Conservation (phyloP, 64 coral and sea anemone species). For the Montipora foliosa region DNA sequence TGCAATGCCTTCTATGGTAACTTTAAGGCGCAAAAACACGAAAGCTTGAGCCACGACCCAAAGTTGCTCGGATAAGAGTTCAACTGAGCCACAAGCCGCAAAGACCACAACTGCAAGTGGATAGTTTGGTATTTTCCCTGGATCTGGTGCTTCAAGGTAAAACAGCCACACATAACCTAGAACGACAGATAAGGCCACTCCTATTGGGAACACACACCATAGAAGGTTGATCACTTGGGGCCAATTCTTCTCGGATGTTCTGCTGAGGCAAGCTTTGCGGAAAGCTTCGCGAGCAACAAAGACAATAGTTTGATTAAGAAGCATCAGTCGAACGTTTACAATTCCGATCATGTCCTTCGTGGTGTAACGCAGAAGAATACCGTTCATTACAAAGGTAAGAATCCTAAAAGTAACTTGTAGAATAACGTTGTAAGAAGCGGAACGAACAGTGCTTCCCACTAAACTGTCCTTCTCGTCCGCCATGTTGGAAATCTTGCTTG, state of each 20-base stretch:
- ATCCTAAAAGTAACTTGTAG: constrained; percentile 97
- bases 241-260: constrained; percentile 79
- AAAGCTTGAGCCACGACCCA: constrained; percentile 96
- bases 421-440: constrained; percentile 98
- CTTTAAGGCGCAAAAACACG: constrained; percentile 94
- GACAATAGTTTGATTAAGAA: constrained; percentile 89
- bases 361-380: constrained; percentile 86
- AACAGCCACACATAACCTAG: constrained; percentile 90
- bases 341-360: constrained; percentile 97
- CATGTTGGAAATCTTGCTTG: constrained; percentile 59
- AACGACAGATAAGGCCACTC: constrained; percentile 57
- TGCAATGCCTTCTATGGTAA: constrained; percentile 94
- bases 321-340: constrained; percentile 93
- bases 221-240: constrained; percentile 94
- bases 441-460: constrained; percentile 85
- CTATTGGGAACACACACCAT: constrained; percentile 92
- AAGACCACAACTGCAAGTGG: constrained; percentile 77
- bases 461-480: constrained; percentile 59
- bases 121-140: constrained; percentile 78
- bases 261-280: constrained; percentile 95
- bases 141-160: constrained; percentile 76
- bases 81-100: constrained; percentile 70
- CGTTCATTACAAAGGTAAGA: constrained; percentile 98
- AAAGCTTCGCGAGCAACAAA: constrained; percentile 96
- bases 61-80: constrained; percentile 91